Base-by-base conservation (phyloP, 2,888 invertebrate species). In the Cartodere bifasciata region DNA sequence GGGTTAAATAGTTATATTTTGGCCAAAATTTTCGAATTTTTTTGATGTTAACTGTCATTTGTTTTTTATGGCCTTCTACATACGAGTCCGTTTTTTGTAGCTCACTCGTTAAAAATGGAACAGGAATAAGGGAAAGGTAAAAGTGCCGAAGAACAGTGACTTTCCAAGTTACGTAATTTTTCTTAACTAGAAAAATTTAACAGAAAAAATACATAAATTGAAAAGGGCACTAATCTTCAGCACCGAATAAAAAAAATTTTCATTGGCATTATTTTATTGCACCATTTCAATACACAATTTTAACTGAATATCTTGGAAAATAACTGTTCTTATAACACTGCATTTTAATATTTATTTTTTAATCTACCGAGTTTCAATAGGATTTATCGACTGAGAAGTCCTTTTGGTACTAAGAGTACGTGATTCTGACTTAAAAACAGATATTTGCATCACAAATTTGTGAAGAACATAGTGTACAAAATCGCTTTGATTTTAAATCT, bases 61-160 rank as follows among this genome's bases (percentile, higher is more conserved):
- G 6, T 20, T 20, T 20, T 20, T 20, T 20, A 7, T n/a, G 7
- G n/a, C 6, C 6, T 20, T 20, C 7, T 7, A 6, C 20, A 6
- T 20, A 7, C n/a, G n/a, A 20, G n/a, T 20, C n/a, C 6, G 20
- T 20, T n/a, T 20, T 20, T 20, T 20, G 20, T 20, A 20, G 20
- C 7, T 7, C n/a, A 20, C n/a, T 25, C 11, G 14, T n/a, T 23
- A 27, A 7, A 25, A 24, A 28, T 28, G 26, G 28, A 32, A n/a
- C n/a, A 27, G 9, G 27, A 15, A 15, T 24, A 30, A 28, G 37
- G 38, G 32, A 29, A 38, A 32, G 40, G 33, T 38, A 20, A 38
- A 45, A 56, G 78, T 79, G 78, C 79, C 78, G 77, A 79, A 79
- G 78, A 79, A 79, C 78, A 78, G 79, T 78, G 78, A 79, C 77